A percentile compares a stretch with the other conserved stretches of the same genome.
These are phyloP conservation scores for Drosophila tropicalis DNA, from an alignment of 1,140 invertebrate species.

Conservation along the genomic window DNA sequence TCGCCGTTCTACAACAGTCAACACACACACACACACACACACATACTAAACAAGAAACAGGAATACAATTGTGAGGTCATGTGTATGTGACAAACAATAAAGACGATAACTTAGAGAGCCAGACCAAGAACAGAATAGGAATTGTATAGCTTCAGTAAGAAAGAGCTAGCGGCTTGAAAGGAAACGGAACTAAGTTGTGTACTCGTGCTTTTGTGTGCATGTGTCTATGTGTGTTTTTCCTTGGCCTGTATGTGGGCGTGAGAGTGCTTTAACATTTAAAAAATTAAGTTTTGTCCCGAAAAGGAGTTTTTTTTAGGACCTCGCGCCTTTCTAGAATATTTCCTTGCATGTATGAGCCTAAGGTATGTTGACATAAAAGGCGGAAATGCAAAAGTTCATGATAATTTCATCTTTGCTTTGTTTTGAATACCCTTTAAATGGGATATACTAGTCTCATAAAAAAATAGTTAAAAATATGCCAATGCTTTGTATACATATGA, in stretches of 20 bases:
- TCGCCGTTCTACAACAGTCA: conserved; percentile 43
- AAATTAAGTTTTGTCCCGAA: conserved; percentile 66
- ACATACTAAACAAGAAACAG: conserved; percentile 46
- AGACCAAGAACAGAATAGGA: conserved; percentile 20
- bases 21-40: conserved; percentile 2
- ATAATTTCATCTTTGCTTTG: not conserved
- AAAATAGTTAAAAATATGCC: no score
- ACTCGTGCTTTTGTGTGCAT: not conserved
- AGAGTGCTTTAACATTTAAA: conserved; percentile 52
- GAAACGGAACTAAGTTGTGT: conserved; percentile 61
- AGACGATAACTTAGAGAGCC: conserved; percentile 72
- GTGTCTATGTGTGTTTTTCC: not conserved
- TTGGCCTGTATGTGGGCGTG: conserved; percentile 25
- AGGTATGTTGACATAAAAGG: conserved; percentile 44
- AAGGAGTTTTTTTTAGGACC: conserved; percentile 47
- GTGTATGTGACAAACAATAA: conserved; percentile 82
- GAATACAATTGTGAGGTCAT: conserved; percentile 77
- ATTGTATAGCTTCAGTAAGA: conserved; percentile 33
- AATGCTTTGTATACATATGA: no score
- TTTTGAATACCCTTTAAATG: not conserved
- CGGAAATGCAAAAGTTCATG: conserved; percentile 22
- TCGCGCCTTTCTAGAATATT: conserved; percentile 55
- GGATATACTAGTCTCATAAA: no score
- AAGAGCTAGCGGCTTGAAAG: conserved; percentile 25
- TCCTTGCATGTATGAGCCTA: conserved; percentile 47